Percentiles rank a stretch among this genome's conserved stretches.
Conservation (phyloP, 2,113 vertebrate species). For the Carettochelys insculpta region DNA sequence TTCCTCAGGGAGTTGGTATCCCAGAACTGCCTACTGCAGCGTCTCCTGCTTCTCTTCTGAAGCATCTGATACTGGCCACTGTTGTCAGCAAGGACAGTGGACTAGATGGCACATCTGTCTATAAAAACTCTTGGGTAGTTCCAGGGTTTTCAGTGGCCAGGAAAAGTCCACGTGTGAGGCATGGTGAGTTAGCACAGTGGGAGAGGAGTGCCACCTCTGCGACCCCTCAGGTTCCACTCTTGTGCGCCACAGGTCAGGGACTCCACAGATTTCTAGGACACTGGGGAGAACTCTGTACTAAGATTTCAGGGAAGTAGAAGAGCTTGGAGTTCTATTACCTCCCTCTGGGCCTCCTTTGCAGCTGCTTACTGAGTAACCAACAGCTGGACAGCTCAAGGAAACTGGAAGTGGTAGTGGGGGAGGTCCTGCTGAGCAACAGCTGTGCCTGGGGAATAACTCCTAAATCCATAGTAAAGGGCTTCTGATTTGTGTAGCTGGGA, state of each 20-base stretch:
- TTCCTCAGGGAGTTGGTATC: background rate
- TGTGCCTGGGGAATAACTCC: background rate
- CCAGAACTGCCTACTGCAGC: background rate
- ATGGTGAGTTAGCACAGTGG: background rate
- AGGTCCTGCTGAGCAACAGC: slow-evolving; percentile 27
- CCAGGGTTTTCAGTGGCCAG: rapidly evolving
- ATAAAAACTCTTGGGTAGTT: background rate
- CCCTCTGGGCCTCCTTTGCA: background rate
- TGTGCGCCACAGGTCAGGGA: background rate
- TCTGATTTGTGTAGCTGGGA: rapidly evolving
- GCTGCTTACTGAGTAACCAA: background rate
- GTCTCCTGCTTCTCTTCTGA: background rate
- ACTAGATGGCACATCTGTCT: rapidly evolving
- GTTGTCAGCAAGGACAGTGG: rapidly evolving
- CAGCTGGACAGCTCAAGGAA: background rate
- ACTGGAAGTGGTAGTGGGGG: background rate
- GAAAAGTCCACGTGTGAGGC: background rate
- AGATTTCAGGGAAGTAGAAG: background rate
- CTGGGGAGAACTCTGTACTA: background rate
- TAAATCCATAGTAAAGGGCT: slow-evolving; percentile 32
- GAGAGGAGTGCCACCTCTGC: background rate
- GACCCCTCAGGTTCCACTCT: background rate
- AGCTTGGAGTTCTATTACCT: background rate
- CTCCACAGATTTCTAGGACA: background rate
- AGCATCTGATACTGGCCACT: background rate